Evolutionary conservation across 2,797 vertebrate species (phyloP), one percentile per base, ranked within the genome.

Genomic region (Sebastes iracundus): DNA sequence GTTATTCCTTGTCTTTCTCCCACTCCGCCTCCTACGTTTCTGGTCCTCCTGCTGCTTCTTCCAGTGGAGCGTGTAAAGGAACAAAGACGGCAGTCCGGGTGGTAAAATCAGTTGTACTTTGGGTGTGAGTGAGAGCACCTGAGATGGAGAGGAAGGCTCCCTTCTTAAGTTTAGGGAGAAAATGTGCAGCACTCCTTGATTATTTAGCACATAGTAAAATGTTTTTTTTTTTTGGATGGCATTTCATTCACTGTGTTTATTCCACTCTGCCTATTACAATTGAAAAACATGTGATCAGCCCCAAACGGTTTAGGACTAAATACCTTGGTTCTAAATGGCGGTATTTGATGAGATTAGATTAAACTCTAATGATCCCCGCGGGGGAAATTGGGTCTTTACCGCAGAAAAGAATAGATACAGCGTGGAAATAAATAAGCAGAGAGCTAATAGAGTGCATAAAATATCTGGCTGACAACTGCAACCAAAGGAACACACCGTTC

Each of bases 301-400:
- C 72, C 77, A 85, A 82, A 86, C 35, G 46, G 72, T 80, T 88
- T 46, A 59, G 81, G 53, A 82, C 84, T 87, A 87, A 91, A 88
- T 77, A 81, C 86, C 58, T 88, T 77, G 32, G 73, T 85, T 85
- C 64, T 83, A 85, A 90, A 87, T 81, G 55, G 75, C 72, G 75
- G 77, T 79, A 78, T 88, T 84, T 84, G 88, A 88, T 80, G 80
- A 88, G 84, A 92, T 89, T 84, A 88, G 74, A 91, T 92, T 87
- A 80, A 88, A 91, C 74, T 75, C 49, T 91, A 91, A 92, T 90
- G 84, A 90, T 87, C 75, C 77, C 87, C 80, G 68, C 69, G 65
- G 83, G 88, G 71, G 73, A 83, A 85, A 84, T 53, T 55, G 71
- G 72, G 69, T 79, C 72, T 75, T 82, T 89, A 79, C 62, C 6